phyloP scores from a whole-genome alignment of 2,113 vertebrate genomes.

The Sinocyclocheilus rhinocerous region DNA sequence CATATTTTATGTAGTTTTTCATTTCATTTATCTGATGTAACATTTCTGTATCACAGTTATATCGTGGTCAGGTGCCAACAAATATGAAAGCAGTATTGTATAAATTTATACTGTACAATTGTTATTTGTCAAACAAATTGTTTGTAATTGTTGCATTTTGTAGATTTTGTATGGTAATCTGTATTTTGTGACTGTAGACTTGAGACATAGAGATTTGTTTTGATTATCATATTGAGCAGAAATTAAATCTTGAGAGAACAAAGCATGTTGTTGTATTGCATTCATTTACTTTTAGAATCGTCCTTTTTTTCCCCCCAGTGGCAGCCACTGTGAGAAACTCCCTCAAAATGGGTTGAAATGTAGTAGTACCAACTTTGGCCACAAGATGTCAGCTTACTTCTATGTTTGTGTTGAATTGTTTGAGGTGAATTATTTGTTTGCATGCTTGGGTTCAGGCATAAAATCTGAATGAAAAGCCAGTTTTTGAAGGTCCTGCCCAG shows the following conservation, averaged over 20 bases:
- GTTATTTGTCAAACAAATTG: conserved; percentile 76
- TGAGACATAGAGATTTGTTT: conserved; percentile 69
- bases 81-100: conserved; percentile 78
- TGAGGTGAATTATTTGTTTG: neutral
- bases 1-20: conserved; percentile 56
- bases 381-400: neutral
- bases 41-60: conserved; percentile 72
- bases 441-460: neutral
- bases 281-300: neutral
- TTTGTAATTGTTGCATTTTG: conserved; percentile 81
- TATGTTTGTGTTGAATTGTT: neutral
- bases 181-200: conserved; percentile 76
- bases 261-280: neutral
- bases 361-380: neutral
- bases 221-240: conserved; percentile 67
- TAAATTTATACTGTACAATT: conserved; percentile 79
- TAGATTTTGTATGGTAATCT: conserved; percentile 81
- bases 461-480: neutral
- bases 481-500: neutral
- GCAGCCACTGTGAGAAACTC: neutral
- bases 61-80: conserved; percentile 78
- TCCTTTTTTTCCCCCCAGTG: neutral
- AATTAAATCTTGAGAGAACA: conserved; percentile 70
- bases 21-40: conserved; percentile 61
- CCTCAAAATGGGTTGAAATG: neutral